phyloP scores from a whole-genome alignment of 1,140 invertebrate species.

The Popillia japonica region DNA sequence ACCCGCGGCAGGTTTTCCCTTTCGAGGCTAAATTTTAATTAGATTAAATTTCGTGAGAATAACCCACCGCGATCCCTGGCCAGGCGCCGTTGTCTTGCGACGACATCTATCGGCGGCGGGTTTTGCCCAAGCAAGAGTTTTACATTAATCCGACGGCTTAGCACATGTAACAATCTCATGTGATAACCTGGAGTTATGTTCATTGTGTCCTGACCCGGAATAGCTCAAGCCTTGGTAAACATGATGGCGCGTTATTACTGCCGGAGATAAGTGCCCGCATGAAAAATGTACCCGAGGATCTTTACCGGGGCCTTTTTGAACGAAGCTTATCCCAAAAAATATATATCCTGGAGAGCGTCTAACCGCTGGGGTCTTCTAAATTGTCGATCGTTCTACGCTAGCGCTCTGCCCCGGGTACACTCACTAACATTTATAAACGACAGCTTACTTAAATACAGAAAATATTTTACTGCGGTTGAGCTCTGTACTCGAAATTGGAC shows the following conservation, averaged over 20 bases:
- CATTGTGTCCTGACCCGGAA: conserved; percentile 53
- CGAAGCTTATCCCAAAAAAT: conserved; percentile 25
- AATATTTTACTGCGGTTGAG: not conserved
- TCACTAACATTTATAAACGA: conserved; percentile 14
- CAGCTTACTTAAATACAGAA: not conserved
- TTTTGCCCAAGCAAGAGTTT: conserved; percentile 38
- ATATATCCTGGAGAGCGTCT: conserved; percentile 14
- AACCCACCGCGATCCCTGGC: not conserved
- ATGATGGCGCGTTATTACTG: conserved; percentile 45
- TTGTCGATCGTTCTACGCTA: conserved; percentile 24
- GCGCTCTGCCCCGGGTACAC: not conserved
- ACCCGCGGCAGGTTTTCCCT: conserved; percentile 2
- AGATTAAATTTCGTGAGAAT: conserved; percentile 19
- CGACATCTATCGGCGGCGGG: not conserved
- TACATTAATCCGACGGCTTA: conserved; percentile 49
- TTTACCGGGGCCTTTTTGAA: conserved; percentile 23
- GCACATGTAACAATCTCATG: conserved; percentile 48
- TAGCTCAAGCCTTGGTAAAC: conserved; percentile 46
- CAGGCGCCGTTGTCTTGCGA: not conserved
- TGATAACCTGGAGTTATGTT: conserved; percentile 54
- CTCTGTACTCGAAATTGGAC: not conserved
- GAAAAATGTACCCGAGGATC: conserved; percentile 42
- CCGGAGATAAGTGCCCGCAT: conserved; percentile 46
- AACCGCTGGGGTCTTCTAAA: conserved; percentile 31
- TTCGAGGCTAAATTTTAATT: conserved; percentile 19